Evolutionary conservation across 2,113 vertebrate species (phyloP), one percentile per base, ranked within the genome.

Genomic region (Indicator indicator): DNA sequence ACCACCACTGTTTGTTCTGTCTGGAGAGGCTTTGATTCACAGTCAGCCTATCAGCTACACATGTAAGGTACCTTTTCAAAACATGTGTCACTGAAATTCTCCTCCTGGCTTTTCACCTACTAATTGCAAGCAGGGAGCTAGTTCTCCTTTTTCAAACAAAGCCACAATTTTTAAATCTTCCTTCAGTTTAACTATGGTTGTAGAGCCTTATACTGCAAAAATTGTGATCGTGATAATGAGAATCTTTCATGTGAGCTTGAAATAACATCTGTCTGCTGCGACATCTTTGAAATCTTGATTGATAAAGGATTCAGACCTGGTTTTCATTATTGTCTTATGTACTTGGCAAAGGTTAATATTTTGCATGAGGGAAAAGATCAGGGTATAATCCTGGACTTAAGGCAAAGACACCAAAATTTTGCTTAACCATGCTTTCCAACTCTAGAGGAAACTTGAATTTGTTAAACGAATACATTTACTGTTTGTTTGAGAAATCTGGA

Each of bases 221-320:
- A 95, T 95, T 93, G 71, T 81, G 92, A 84, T 93, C 71, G 80
- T 80, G 80, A 95, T 88, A 94, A 93, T 85, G 60, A 56, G 54
- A 69, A 50, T 23, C 95, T 97, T 97, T 96, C 82, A 95, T 95
- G 86, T 94, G 93, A 67, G 70, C 69, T 84, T 88, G 81, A 97
- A 97, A 96, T 77, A 96, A 40, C 90, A 93, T 94, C 90, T 92
- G 91, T 92, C 94, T 91, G 78, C 55, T 82, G 56, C 75, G 96
- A 89, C 55, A 92, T 94, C 95, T 97, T 97, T 97, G 95, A 97
- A 97, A 97, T 82, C 48, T 95, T 92, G 95, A 85, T 95, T 94
- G 93, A 97, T 97, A 97, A 97, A 96, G 83, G 80, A 95, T 59
- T 70, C 90, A 83, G 96, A 86, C 60, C 88, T 96, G 95, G 81